A percentile compares a stretch with the other conserved stretches of the same genome.
phyloP scores from a whole-genome alignment of 1,140 invertebrate genomes.

The Scylla paramamosain region DNA sequence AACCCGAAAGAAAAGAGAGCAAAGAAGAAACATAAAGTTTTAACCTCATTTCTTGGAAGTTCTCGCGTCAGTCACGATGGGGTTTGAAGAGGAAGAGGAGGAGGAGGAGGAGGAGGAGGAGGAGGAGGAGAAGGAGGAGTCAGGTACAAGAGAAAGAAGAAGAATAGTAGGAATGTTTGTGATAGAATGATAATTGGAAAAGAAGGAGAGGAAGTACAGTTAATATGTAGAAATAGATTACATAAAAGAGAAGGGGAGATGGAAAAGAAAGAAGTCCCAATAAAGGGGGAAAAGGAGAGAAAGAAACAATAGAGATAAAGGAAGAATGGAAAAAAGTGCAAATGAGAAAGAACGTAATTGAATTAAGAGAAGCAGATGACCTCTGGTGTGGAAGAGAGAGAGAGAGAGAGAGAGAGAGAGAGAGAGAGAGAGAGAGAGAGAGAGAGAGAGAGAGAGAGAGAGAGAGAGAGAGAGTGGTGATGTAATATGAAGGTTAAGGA shows the following conservation, averaged over 20 bases:
- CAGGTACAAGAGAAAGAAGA: too few relatives aligned
- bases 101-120: background rate
- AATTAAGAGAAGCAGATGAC: background rate
- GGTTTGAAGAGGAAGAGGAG: background rate
- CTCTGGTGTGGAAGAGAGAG: background rate
- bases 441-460: constrained; percentile 48
- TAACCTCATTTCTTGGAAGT: background rate
- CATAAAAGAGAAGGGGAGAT: background rate
- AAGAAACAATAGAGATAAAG: constrained; percentile 36
- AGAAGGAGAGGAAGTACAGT: background rate
- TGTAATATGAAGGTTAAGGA: too few relatives aligned
- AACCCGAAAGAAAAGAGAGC: background rate
- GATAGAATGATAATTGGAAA: background rate
- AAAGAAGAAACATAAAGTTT: background rate
- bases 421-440: constrained; percentile 52
- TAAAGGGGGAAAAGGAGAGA: background rate
- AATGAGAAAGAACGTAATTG: background rate
- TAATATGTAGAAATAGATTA: background rate
- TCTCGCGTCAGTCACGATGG: background rate
- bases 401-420: background rate
- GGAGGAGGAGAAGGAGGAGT: background rate
- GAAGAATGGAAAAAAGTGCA: background rate
- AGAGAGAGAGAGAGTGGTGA: background rate
- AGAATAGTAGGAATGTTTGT: too few relatives aligned
- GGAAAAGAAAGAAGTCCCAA: background rate